These are phyloP conservation scores for Rhingia campestris DNA, from an alignment of 2,888 invertebrate genomes.

Conservation along the genomic window DNA sequence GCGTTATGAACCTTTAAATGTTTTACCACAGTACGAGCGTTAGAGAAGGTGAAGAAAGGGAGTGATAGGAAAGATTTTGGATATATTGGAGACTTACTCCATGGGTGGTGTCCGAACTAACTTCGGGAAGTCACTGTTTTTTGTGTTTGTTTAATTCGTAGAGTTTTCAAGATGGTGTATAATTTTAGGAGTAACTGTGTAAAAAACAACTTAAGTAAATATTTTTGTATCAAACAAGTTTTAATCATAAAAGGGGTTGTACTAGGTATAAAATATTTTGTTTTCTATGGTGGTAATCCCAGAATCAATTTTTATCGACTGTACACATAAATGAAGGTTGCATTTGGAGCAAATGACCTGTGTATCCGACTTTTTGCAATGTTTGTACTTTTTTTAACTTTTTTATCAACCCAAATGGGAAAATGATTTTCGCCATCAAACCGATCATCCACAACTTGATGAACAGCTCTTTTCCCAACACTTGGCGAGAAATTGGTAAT, in stretches of 20 bases:
- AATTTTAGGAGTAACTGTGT: background rate
- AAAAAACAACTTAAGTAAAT: background rate
- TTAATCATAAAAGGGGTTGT: conserved; percentile 12
- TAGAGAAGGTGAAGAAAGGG: too few species aligned
- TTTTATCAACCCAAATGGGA: conserved; percentile 10
- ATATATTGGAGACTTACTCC: too few species aligned
- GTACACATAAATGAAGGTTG: conserved; percentile 12
- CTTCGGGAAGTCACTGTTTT: too few species aligned
- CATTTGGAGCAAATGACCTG: too few species aligned
- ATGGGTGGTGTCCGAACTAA: too few species aligned
- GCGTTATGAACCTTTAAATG: too few species aligned
- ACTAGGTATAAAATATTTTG: conserved; percentile 11
- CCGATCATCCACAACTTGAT: conserved; percentile 16
- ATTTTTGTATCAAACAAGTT: conserved; percentile 6
- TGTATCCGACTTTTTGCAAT: conserved; percentile 9
- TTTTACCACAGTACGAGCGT: too few species aligned
- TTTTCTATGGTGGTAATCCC: conserved; percentile 20
- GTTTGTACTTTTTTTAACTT: conserved; percentile 8
- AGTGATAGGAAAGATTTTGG: too few species aligned
- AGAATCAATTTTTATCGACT: conserved; percentile 10
- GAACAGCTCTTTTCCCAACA: background rate
- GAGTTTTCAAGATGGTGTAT: too few species aligned
- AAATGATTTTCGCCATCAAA: conserved; percentile 16
- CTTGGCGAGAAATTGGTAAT: background rate
- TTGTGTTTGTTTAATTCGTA: too few species aligned